A percentile compares a stretch with the other conserved stretches of the same genome.
phyloP scores from a whole-genome alignment of 2,888 invertebrate species.

The Parnassius apollo region DNA sequence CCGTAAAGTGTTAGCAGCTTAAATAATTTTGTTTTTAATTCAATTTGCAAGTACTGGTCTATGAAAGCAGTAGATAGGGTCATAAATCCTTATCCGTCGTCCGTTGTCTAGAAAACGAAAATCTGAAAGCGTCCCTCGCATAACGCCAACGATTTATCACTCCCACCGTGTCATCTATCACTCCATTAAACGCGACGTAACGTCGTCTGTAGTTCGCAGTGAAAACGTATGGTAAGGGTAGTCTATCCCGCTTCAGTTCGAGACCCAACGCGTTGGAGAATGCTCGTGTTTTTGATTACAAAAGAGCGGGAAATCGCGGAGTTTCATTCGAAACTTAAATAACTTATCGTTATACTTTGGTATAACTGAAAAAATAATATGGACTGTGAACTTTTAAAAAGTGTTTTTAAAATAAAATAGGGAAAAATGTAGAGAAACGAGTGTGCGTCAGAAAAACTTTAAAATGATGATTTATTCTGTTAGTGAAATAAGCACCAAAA shows the following conservation, averaged over 20 bases:
- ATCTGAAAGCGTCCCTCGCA: constrained; percentile 28
- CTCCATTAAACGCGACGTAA: constrained; percentile 28
- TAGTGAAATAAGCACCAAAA: constrained; percentile 31
- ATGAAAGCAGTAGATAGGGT: constrained; percentile 16
- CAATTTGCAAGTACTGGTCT: constrained; percentile 20
- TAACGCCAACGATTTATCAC: constrained; percentile 28
- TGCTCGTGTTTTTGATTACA: constrained; percentile 34
- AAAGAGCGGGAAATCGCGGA: constrained; percentile 45
- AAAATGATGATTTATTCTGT: not conserved
- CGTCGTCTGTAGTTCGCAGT: constrained; percentile 14
- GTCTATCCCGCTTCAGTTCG: constrained; percentile 37
- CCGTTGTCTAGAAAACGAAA: constrained; percentile 28
- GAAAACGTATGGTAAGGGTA: constrained; percentile 27
- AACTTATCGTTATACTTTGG: not conserved
- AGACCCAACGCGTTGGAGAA: constrained; percentile 29
- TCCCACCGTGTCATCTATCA: constrained; percentile 39
- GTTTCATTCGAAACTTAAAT: constrained; percentile 34
- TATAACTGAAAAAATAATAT: constrained; percentile 27
- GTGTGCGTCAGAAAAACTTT: not conserved
- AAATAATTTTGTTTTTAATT: constrained; percentile 11
- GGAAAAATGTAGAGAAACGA: constrained; percentile 1
- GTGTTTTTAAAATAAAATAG: constrained; percentile 29
- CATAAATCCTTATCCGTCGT: constrained; percentile 27
- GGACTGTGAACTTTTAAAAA: constrained; percentile 24
- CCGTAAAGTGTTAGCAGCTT: too few relatives aligned